These are phyloP conservation scores for Argentina silus DNA, from an alignment of 2,797 vertebrate species.

Conservation along the genomic window DNA sequence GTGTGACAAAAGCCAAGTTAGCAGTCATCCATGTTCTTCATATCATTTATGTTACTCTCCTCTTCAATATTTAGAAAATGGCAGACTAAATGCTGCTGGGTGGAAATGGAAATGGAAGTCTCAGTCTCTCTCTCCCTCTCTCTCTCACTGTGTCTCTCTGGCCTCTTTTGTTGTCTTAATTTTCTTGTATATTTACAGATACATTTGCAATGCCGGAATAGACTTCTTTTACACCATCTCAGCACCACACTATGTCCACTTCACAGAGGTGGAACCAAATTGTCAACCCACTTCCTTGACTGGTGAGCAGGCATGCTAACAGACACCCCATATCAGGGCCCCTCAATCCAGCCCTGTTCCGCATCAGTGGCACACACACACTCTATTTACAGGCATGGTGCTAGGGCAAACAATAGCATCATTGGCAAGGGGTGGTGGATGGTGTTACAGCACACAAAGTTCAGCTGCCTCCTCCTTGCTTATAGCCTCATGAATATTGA, in stretches of 20 bases:
- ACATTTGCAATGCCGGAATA: background rate
- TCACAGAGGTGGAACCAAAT: background rate
- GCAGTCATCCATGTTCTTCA: slow-evolving; percentile 18
- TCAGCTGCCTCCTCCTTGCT: slow-evolving; percentile 26
- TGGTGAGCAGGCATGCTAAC: slow-evolving; percentile 16
- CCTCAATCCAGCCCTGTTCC: slow-evolving; percentile 18
- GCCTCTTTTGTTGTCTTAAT: too few species aligned
- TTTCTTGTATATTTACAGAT: too few species aligned
- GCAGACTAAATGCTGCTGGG: background rate
- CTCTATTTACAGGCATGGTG: too few species aligned
- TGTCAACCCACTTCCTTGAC: slow-evolving; percentile 2
- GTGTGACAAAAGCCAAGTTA: slow-evolving; percentile 18
- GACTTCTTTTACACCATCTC: background rate
- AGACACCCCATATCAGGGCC: slow-evolving; percentile 1
- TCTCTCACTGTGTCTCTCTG: background rate
- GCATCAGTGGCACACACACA: slow-evolving; percentile 17
- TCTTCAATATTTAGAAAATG: background rate
- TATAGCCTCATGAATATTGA: slow-evolving; percentile 69
- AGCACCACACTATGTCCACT: background rate
- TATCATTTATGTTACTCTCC: slow-evolving; percentile 7
- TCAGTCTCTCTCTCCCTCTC: background rate
- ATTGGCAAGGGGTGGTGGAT: too few species aligned
- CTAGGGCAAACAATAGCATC: too few species aligned
- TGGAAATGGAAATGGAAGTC: background rate
- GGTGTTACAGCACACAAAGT: slow-evolving; percentile 42